Conservation (phyloP, 2,888 invertebrate genomes). For the Apotomis turbidana region DNA sequence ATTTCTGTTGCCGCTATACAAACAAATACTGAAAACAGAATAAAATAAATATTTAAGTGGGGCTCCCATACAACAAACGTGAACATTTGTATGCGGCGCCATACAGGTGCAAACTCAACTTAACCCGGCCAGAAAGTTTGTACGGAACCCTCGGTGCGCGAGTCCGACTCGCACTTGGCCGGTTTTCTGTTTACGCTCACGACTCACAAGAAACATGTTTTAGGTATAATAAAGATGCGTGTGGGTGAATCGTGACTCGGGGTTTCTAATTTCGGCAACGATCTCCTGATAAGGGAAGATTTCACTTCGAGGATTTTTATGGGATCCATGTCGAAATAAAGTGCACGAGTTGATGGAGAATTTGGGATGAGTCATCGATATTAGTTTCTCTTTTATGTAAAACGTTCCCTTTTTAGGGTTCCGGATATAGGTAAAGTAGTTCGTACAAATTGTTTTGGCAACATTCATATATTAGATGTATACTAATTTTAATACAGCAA, state of each 20-base stretch:
- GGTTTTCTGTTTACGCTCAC: neutral
- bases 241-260: conserved; percentile 24
- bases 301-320: conserved; percentile 27
- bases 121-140: no score
- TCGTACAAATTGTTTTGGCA: no score
- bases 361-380: neutral
- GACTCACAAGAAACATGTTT: conserved; percentile 2
- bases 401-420: no score
- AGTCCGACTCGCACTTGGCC: neutral
- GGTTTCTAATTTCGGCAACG: conserved; percentile 34
- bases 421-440: no score
- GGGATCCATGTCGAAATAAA: conserved; percentile 21
- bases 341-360: neutral
- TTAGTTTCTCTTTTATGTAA: neutral
- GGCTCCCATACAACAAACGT: no score
- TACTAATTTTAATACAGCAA: no score
- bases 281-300: conserved; percentile 32
- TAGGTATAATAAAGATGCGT: conserved; percentile 18
- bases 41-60: no score
- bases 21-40: no score
- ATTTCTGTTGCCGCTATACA: no score
- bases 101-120: no score
- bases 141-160: neutral
- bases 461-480: no score
- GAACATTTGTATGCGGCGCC: no score